phyloP scores from a whole-genome alignment of 2,797 vertebrate genomes.

The Myotis myotis region DNA sequence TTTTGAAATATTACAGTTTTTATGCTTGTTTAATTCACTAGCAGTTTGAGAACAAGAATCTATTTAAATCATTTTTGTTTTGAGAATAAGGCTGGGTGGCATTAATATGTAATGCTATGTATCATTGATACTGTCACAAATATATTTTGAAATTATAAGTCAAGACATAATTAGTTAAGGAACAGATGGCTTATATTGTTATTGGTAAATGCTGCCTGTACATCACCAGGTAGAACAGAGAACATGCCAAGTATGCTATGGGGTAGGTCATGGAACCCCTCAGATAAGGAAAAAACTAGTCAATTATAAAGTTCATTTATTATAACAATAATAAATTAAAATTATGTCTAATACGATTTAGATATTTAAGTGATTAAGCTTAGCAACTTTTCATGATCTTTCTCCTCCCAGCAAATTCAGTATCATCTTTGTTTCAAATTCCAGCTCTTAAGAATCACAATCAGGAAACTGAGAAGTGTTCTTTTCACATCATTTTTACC shows the following conservation, averaged over 20 bases:
- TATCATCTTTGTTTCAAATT: constrained; percentile 36
- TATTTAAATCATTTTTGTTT: background rate
- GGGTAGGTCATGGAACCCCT: background rate
- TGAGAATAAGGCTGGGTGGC: background rate
- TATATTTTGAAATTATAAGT: constrained; percentile 2
- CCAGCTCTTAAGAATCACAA: background rate
- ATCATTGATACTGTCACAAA: background rate
- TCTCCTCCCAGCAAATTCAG: background rate
- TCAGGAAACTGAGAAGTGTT: constrained; percentile 10
- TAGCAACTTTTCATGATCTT: background rate
- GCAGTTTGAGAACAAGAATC: background rate
- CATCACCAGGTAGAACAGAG: background rate
- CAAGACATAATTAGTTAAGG: background rate
- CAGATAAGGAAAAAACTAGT: background rate
- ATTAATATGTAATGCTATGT: background rate
- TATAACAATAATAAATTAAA: background rate
- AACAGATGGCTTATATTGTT: background rate
- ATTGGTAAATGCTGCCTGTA: background rate
- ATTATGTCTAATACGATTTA: background rate
- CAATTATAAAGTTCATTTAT: constrained; percentile 10
- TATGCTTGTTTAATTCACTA: background rate
- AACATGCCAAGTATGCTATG: background rate
- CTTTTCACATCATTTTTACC: constrained; percentile 3
- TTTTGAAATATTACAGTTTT: constrained; percentile 7
- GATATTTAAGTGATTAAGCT: background rate